Evolutionary conservation across 2,888 invertebrate species (phyloP).

Genomic region (Sesia bembeciformis): DNA sequence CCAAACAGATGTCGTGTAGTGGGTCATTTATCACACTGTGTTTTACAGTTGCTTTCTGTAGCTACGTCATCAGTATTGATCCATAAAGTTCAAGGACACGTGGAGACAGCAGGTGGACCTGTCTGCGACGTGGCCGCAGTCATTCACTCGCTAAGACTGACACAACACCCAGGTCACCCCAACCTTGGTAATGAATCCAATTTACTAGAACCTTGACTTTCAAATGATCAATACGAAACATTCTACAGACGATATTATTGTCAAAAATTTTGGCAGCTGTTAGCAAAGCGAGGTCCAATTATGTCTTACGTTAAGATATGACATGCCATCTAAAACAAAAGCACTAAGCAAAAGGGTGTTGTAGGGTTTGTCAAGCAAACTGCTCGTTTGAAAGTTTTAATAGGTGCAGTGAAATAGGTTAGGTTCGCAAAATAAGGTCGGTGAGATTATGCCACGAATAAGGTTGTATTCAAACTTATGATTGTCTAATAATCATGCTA

Average conservation of each 20-base stretch:
- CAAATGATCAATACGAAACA: not conserved
- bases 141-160: not conserved
- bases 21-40: slow-evolving; percentile 37
- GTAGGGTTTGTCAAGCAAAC: too few species aligned
- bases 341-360: too few species aligned
- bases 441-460: too few species aligned
- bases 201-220: not conserved
- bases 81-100: slow-evolving; percentile 53
- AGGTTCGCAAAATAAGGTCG: too few species aligned
- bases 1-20: slow-evolving; percentile 24
- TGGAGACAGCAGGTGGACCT: slow-evolving; percentile 23
- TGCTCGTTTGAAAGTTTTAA: too few species aligned
- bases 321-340: too few species aligned
- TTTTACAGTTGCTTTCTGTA: slow-evolving; percentile 24
- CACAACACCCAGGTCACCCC: not conserved
- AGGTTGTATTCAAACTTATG: too few species aligned
- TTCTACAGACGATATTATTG: not conserved
- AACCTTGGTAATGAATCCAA: not conserved
- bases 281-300: too few species aligned
- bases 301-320: too few species aligned
- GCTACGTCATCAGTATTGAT: slow-evolving; percentile 50
- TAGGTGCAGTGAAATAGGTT: too few species aligned
- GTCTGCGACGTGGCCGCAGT: not conserved
- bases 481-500: too few species aligned
- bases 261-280: too few species aligned